phyloP scores from a whole-genome alignment of 2,888 invertebrate genomes.

The Gibbula magus region DNA sequence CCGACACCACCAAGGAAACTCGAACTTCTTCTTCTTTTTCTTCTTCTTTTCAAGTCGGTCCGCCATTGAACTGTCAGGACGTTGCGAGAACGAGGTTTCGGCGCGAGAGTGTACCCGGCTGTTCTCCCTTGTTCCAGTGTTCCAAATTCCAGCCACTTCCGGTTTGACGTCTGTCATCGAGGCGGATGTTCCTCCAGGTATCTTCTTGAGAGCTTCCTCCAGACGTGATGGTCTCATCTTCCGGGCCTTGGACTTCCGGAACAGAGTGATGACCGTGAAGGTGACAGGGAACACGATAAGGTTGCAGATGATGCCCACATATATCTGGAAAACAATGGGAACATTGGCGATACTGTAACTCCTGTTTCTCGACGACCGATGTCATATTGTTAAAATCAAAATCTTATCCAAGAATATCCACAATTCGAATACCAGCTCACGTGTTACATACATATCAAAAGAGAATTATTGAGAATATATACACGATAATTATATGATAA shows the following conservation, averaged over 20 bases:
- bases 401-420: no score
- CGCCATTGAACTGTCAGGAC: background rate
- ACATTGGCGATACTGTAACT: no score
- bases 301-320: slow-evolving; percentile 75
- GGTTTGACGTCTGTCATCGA: slow-evolving; percentile 43
- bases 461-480: no score
- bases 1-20: slow-evolving; percentile 71
- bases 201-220: slow-evolving; percentile 56
- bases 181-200: slow-evolving; percentile 20
- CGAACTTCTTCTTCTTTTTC: slow-evolving; percentile 63
- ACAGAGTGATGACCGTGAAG: slow-evolving; percentile 74
- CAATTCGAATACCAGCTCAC: no score
- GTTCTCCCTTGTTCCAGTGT: background rate
- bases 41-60: background rate
- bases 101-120: slow-evolving; percentile 40
- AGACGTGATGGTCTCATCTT: slow-evolving; percentile 68
- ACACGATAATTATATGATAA: no score
- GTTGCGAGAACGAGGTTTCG: slow-evolving; percentile 20
- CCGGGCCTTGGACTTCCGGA: slow-evolving; percentile 74
- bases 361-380: no score
- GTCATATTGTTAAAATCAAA: no score
- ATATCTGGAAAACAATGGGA: slow-evolving; percentile 65
- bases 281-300: slow-evolving; percentile 76
- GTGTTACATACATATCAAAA: no score
- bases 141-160: slow-evolving; percentile 34